phyloP scores from a whole-genome alignment of 2,888 invertebrate species.

The Miltochrista miniata region DNA sequence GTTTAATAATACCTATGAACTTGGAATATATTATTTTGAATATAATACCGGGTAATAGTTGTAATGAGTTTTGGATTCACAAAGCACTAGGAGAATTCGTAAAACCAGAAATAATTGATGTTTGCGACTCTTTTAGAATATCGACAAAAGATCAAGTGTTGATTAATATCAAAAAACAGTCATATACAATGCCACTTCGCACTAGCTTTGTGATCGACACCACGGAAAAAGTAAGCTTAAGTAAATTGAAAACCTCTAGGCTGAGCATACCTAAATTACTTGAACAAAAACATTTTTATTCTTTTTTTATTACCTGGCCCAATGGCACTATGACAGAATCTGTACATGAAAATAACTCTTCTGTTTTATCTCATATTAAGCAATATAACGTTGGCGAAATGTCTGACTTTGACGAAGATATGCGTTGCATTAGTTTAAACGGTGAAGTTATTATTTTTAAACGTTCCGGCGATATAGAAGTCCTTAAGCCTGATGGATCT shows the following conservation, averaged over 20 bases:
- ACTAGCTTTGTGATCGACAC: constrained; percentile 6
- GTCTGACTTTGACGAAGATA: constrained; percentile 54
- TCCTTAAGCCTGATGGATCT: constrained; percentile 63
- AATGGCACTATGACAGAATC: constrained; percentile 72
- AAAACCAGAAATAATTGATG: constrained; percentile 41
- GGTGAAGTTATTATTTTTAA: constrained; percentile 73
- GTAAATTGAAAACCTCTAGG: neutral
- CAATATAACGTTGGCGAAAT: constrained; percentile 51
- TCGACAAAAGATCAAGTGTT: constrained; percentile 60
- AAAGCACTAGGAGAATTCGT: constrained; percentile 57
- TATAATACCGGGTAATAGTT: constrained; percentile 58
- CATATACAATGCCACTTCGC: constrained; percentile 37
- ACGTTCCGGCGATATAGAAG: constrained; percentile 54
- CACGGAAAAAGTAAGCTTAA: neutral
- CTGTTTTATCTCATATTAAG: constrained; percentile 65
- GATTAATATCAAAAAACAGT: constrained; percentile 65
- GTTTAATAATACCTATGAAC: constrained; percentile 66
- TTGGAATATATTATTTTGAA: constrained; percentile 62
- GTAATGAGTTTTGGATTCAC: constrained; percentile 70
- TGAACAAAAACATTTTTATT: constrained; percentile 54
- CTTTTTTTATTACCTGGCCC: constrained; percentile 69
- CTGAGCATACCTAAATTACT: neutral
- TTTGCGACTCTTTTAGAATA: constrained; percentile 68
- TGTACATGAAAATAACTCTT: constrained; percentile 59
- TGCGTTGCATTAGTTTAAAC: constrained; percentile 67